These are phyloP conservation scores for Aphidoletes aphidimyza DNA, from an alignment of 2,888 invertebrate species.

Conservation along the genomic window DNA sequence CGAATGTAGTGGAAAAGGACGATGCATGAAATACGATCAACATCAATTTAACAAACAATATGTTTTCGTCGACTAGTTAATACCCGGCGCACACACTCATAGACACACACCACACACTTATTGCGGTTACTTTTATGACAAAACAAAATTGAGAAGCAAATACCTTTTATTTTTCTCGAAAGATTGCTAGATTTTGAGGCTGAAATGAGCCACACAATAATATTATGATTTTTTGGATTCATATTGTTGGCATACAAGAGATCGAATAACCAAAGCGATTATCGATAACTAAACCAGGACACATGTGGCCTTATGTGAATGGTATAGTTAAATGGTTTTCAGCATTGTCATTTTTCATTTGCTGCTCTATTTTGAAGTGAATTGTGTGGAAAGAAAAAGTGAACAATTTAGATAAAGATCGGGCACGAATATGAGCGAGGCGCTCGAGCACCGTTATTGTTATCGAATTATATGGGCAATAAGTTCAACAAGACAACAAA, in stretches of 20 bases:
- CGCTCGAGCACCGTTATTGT: slow-evolving; percentile 55
- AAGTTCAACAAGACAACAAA: slow-evolving; percentile 53
- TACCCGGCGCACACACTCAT: background rate
- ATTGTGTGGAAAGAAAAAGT: background rate
- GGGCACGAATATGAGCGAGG: background rate
- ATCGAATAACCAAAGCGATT: slow-evolving; percentile 43
- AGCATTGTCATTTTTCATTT: background rate
- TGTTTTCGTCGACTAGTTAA: slow-evolving; percentile 47
- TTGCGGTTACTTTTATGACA: slow-evolving; percentile 35
- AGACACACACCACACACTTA: too few relatives aligned
- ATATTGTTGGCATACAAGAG: background rate
- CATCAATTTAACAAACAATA: slow-evolving; percentile 52
- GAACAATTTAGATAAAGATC: slow-evolving; percentile 53
- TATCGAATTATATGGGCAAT: slow-evolving; percentile 58
- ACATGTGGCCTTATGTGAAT: background rate
- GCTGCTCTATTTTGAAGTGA: background rate
- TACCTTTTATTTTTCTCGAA: background rate
- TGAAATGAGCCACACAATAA: background rate
- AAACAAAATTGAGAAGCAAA: slow-evolving; percentile 6
- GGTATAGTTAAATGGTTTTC: background rate
- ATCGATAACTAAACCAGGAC: background rate
- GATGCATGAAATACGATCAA: slow-evolving; percentile 47
- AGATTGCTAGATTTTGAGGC: background rate
- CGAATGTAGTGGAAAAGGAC: background rate
- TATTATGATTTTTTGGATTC: slow-evolving; percentile 43